Conservation (phyloP, 2,888 invertebrate genomes). For the Blastobasis lacticolella region DNA sequence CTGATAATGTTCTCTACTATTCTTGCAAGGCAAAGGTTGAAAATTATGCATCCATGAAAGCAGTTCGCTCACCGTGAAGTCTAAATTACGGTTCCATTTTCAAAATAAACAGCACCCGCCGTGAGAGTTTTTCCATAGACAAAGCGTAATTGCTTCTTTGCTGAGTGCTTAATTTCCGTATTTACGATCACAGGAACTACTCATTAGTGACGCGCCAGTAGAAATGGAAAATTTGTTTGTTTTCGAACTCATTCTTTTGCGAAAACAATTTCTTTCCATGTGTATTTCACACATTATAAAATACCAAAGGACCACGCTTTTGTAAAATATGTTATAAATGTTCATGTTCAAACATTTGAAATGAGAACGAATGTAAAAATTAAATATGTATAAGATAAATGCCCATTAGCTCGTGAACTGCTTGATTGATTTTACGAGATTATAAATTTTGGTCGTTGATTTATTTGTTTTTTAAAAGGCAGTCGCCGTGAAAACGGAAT, state of each 20-base stretch:
- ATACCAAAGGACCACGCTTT: no score
- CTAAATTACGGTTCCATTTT: conserved; percentile 21
- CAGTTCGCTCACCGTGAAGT: not conserved
- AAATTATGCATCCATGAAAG: not conserved
- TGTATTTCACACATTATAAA: no score
- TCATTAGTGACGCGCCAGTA: conserved; percentile 14
- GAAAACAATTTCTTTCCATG: no score
- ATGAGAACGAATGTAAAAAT: conserved; percentile 8
- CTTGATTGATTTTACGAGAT: conserved; percentile 11
- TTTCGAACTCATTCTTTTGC: no score
- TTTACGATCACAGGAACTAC: conserved; percentile 17
- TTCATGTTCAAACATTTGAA: conserved; percentile 31
- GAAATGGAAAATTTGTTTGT: not conserved
- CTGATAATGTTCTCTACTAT: not conserved
- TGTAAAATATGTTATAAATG: conserved; percentile 1
- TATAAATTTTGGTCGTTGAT: conserved; percentile 34
- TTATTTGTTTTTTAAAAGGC: conserved; percentile 21
- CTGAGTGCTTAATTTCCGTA: conserved; percentile 21
- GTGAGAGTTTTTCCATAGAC: conserved; percentile 20
- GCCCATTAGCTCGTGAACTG: no score
- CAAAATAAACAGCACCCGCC: conserved; percentile 12
- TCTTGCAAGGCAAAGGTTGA: not conserved
- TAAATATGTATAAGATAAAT: no score
- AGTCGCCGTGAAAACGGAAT: conserved; percentile 36
- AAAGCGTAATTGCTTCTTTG: conserved; percentile 28